These are phyloP conservation scores for Hassar affinis DNA, from an alignment of 2,113 vertebrate species.

Conservation along the genomic window DNA sequence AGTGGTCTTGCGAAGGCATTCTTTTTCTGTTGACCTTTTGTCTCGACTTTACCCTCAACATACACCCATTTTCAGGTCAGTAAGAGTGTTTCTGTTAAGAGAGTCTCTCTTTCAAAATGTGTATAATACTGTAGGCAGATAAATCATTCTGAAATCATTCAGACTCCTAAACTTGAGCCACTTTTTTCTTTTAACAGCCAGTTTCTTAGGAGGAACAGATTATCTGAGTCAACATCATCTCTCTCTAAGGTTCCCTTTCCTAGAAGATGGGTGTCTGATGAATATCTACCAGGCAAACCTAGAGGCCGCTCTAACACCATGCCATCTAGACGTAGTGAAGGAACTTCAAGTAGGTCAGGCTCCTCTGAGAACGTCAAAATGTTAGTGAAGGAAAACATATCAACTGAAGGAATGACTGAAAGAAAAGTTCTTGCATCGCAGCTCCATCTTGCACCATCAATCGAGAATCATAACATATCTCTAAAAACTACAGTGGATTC, in stretches of 20 bases:
- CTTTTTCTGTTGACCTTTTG: slow-evolving; percentile 71
- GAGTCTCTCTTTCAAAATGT: background rate
- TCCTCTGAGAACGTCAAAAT: slow-evolving; percentile 60
- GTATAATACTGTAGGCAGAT: background rate
- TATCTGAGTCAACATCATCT: slow-evolving; percentile 70
- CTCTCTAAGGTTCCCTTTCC: slow-evolving; percentile 51
- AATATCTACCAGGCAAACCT: slow-evolving; percentile 68
- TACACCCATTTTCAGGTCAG: slow-evolving; percentile 73
- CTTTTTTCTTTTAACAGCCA: slow-evolving; percentile 63
- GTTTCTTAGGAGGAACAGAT: slow-evolving; percentile 73
- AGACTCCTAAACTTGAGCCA: background rate
- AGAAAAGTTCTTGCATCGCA: slow-evolving; percentile 64
- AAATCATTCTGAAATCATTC: background rate
- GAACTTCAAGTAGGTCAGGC: slow-evolving; percentile 27
- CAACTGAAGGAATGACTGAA: slow-evolving; percentile 52
- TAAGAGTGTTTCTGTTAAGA: background rate
- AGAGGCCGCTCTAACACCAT: slow-evolving; percentile 61
- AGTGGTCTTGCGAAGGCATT: slow-evolving; percentile 62
- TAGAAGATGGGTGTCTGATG: slow-evolving; percentile 70
- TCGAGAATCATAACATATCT: slow-evolving; percentile 32
- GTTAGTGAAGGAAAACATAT: slow-evolving; percentile 37
- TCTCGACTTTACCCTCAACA: slow-evolving; percentile 74
- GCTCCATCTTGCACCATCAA: slow-evolving; percentile 52
- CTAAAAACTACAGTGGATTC: slow-evolving; percentile 16
- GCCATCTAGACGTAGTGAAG: slow-evolving; percentile 56